Conservation (phyloP, 2,888 invertebrate genomes). For the Meta bourneti region DNA sequence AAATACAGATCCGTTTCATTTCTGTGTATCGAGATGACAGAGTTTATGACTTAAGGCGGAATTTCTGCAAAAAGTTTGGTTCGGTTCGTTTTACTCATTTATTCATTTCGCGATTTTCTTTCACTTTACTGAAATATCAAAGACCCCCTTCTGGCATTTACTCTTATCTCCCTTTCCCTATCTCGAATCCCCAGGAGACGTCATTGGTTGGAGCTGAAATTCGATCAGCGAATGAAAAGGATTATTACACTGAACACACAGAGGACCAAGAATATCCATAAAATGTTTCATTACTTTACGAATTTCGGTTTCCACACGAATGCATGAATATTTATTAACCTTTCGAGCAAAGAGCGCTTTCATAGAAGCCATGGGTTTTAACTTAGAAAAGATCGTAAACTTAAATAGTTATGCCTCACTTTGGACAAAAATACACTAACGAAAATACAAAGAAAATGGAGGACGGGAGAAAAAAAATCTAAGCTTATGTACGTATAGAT, state of each 20-base stretch:
- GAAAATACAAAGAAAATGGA: conserved; percentile 54
- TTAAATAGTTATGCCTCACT: conserved; percentile 72
- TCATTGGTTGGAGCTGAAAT: conserved; percentile 70
- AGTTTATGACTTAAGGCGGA: too few relatives aligned
- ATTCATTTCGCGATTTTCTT: background rate
- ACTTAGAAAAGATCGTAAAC: conserved; percentile 76
- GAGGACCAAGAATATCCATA: conserved; percentile 76
- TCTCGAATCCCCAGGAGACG: conserved; percentile 50
- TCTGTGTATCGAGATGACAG: too few relatives aligned
- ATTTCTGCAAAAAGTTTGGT: background rate
- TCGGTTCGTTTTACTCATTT: background rate
- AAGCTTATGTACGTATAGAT: conserved; percentile 10
- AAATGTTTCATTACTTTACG: conserved; percentile 76
- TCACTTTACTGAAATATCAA: conserved; percentile 33
- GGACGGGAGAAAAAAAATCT: conserved; percentile 6
- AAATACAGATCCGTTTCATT: too few relatives aligned
- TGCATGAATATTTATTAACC: conserved; percentile 76
- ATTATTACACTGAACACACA: conserved; percentile 73
- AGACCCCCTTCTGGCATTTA: conserved; percentile 27
- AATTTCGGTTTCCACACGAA: conserved; percentile 75
- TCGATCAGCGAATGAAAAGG: conserved; percentile 76
- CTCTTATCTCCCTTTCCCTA: conserved; percentile 15
- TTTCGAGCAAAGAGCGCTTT: conserved; percentile 74
- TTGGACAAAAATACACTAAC: conserved; percentile 50
- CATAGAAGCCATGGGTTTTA: conserved; percentile 70